Base-by-base conservation (phyloP, 2,797 vertebrate genomes). In the Muscicapa comitata region DNA sequence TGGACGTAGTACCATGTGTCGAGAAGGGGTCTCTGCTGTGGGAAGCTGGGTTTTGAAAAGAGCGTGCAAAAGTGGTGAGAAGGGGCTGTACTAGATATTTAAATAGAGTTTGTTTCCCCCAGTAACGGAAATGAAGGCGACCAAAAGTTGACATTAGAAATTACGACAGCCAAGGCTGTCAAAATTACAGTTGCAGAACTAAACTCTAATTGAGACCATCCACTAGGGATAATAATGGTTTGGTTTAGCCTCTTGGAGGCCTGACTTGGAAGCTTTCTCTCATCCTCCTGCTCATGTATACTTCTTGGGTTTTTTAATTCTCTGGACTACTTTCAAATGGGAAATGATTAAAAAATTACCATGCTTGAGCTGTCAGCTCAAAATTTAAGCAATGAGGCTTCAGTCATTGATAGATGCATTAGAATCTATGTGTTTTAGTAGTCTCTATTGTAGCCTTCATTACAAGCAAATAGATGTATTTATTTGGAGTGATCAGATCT, bases 41-140 rank as follows among this genome's bases (percentile, higher is more conserved):
- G 38, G 42, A 33, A 37, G 66, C 2, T 24, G 35, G 3, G 3
- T 53, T 87, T 48, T 42, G 42, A 31, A 33, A 33, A 48, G 26
- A 42, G 14, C 1, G 0, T 9, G 9, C 11, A 21, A 1, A 79
- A 58, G 19, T 5, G 19, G 15, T 0, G 1, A 45, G 45, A n/a
- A 57, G 25, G 17, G 7, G 13, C 67, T 50, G 0, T 16, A 3
- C 3, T 54, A 10, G 11, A 13, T 38, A 13, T 38, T 84, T 57
- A 50, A 71, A 14, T 3, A 35, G 18, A 17, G 5, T 13, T 18
- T 4, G 11, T 17, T 51, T 24, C 0, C 6, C 13, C 5, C 13
- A 4, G 1, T 35, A 54, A 10, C 0, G 3, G 38, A 35, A 48
- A 18, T 6, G 6, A 48, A 63, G n/a, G 10, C 4, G 5, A 59